A percentile compares a stretch with the other conserved stretches of the same genome.
These are phyloP conservation scores for Cordilura impudica DNA, from an alignment of 2,888 invertebrate species.

Conservation along the genomic window DNA sequence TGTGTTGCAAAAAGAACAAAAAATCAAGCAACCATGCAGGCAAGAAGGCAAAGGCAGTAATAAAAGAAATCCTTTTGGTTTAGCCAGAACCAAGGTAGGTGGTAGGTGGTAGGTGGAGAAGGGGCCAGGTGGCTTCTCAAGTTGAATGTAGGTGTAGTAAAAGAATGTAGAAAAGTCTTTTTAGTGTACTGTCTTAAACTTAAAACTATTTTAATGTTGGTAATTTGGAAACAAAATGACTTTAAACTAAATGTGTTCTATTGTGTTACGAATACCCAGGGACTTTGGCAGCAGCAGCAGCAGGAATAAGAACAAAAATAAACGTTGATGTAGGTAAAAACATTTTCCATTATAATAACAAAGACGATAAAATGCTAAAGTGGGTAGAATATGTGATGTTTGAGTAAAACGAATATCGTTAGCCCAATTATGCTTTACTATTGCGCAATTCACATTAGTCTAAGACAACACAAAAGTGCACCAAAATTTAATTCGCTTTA, in stretches of 20 bases:
- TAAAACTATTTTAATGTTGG: constrained; percentile 56
- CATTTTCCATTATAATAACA: background rate
- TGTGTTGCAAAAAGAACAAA: constrained; percentile 37
- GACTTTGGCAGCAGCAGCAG: background rate
- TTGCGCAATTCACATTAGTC: too few species aligned
- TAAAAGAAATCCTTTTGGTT: background rate
- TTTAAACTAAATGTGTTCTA: constrained; percentile 4
- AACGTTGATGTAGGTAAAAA: background rate
- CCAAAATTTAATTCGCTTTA: too few species aligned
- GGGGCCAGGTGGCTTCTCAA: background rate
- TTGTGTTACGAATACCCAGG: background rate
- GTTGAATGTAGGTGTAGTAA: background rate
- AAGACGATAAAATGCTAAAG: background rate
- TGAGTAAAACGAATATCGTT: background rate
- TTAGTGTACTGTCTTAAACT: constrained; percentile 19
- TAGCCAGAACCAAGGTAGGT: background rate
- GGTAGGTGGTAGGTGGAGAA: background rate
- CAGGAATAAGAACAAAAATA: background rate
- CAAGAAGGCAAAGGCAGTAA: background rate
- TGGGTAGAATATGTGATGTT: background rate
- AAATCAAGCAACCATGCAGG: constrained; percentile 12
- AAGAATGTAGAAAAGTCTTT: background rate
- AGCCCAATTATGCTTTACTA: background rate
- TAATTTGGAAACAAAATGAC: constrained; percentile 34
- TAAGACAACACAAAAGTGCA: too few species aligned